Base-by-base conservation (phyloP, 2,888 invertebrate genomes). In the Lithophane leautieri region DNA sequence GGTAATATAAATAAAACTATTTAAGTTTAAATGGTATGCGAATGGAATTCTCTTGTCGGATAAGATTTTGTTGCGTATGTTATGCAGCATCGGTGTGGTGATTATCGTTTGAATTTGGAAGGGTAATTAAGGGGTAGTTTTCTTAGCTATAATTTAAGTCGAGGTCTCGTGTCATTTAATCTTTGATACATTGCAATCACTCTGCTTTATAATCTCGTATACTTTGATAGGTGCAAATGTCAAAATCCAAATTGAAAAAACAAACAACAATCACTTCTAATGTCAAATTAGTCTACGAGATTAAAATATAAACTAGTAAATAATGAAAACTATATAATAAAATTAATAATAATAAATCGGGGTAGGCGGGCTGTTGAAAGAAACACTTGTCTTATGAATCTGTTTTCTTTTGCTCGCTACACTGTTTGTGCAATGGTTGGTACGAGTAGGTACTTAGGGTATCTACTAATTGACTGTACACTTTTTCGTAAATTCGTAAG, bases 1-100 rank as follows among this genome's bases (percentile, higher is more conserved):
- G 70, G 77, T 82, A 80, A 81, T 77, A 70, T 75, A 82, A 78
- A 86, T 78, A 77, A 69, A 84, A 86, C 78, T 86, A 82, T 80
- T 83, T 76, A 76, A 77, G 71, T 86, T 86, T 79, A 66, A 81
- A 86, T 86, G 70, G 70, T 79, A 76, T 63, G 72, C 19, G 76
- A 75, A 81, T 81, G 72, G 66, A 40, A 54, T 81, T 81, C 14
- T 74, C 60, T 47, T 63, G 85, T 72, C 11, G 40, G 28, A 28
- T 34, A 52, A 78, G 68, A 50, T 63, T 63, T 60, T 50, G 47
- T 68, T 71, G 14, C 4, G 2, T 67, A 9, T 58, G 25, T 47
- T 58, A 42, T 44, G 14, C 14, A 25, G 60, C 22, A 47, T 54
- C 34, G 42, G 44, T 25, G 44, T 9, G 52, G 28, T 50, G 67